A percentile compares a stretch with the other conserved stretches of the same genome.
These are phyloP conservation scores for Steinernema carpocapsae DNA, from an alignment of 2,888 invertebrate species.

Conservation along the genomic window DNA sequence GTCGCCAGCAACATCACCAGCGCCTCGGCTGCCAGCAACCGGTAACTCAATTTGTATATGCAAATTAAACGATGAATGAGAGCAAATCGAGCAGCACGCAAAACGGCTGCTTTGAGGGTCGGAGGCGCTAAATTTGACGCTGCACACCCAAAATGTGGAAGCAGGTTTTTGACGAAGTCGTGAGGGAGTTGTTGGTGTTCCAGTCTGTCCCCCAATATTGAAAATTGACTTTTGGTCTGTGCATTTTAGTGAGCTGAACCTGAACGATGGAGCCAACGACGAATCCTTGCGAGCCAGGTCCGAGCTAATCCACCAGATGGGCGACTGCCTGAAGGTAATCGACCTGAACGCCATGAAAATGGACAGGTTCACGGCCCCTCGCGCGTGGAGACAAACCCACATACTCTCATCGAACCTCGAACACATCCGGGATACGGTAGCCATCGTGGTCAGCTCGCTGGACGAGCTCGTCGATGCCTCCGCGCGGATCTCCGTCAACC, in stretches of 20 bases:
- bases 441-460: conserved; percentile 77
- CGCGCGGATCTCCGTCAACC: conserved; percentile 51
- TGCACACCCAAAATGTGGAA: not conserved
- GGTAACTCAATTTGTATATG: conserved; percentile 35
- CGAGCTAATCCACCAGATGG: conserved; percentile 39
- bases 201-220: too few relatives aligned
- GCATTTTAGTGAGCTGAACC: too few relatives aligned
- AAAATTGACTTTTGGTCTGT: too few relatives aligned
- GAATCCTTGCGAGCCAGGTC: not conserved
- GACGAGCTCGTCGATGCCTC: conserved; percentile 55
- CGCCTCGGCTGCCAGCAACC: conserved; percentile 30
- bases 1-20: not conserved
- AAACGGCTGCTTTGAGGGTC: not conserved
- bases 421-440: conserved; percentile 83
- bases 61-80: conserved; percentile 35
- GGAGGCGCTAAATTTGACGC: not conserved
- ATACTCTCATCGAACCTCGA: conserved; percentile 80
- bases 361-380: conserved; percentile 71
- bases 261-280: conserved; percentile 5
- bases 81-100: conserved; percentile 26
- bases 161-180: conserved; percentile 11
- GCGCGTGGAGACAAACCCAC: conserved; percentile 80
- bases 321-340: conserved; percentile 48
- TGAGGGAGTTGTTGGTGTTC: not conserved
- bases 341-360: conserved; percentile 50